Evolutionary conservation across 2,797 vertebrate genomes (phyloP).

Genomic region (Spondyliosoma cantharus): DNA sequence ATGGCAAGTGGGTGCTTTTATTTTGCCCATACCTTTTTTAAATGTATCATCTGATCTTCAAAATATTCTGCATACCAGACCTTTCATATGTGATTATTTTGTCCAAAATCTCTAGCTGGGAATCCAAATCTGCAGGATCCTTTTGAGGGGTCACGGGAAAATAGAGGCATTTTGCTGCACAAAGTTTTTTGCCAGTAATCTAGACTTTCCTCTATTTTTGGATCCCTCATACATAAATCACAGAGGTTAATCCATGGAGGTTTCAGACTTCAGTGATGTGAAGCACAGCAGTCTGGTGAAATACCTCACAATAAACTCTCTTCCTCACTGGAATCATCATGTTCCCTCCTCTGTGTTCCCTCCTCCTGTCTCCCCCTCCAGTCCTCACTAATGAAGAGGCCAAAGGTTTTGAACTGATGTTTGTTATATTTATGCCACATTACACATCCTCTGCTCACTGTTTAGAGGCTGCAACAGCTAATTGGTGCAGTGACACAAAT

Average conservation of each 20-base stretch:
- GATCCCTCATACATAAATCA: neutral
- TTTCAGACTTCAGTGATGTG: too few relatives aligned
- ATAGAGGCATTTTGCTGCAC: neutral
- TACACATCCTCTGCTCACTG: conserved; percentile 28
- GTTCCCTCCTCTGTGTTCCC: neutral
- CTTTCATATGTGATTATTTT: neutral
- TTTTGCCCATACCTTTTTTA: too few relatives aligned
- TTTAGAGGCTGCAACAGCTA: conserved; percentile 29
- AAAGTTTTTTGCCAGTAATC: too few relatives aligned
- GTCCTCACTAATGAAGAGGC: conserved; percentile 10
- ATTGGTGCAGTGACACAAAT: conserved; percentile 51
- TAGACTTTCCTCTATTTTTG: too few relatives aligned
- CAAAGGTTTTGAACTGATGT: conserved; percentile 28
- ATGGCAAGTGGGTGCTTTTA: too few relatives aligned
- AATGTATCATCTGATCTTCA: neutral
- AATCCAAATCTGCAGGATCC: too few relatives aligned
- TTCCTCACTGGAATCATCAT: neutral
- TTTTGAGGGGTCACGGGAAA: neutral
- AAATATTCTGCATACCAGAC: neutral
- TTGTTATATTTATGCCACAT: conserved; percentile 34
- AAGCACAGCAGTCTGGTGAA: neutral
- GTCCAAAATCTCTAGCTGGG: too few relatives aligned
- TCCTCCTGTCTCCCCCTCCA: neutral
- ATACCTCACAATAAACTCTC: neutral
- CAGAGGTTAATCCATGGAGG: neutral